Base-by-base conservation (phyloP, 2,113 vertebrate species). In the Garra rufa region DNA sequence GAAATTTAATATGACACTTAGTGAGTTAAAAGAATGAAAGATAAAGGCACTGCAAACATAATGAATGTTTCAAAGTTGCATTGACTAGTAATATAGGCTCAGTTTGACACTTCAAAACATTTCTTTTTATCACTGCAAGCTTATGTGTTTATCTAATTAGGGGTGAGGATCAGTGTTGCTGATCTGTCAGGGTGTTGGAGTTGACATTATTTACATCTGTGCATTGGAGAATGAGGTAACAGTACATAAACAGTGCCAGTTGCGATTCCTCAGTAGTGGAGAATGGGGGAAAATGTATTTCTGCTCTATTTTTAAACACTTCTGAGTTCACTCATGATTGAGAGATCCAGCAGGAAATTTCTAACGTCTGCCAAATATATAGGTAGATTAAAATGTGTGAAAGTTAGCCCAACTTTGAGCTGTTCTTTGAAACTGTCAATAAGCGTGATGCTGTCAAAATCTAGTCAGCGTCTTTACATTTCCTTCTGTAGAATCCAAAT, bases 41-140 rank as follows among this genome's bases (percentile, higher is more conserved):
- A 34, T 50, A 10, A 17, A 17, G 28, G 28, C 19, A 77, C 6
- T n/a, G 75, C 30, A 57, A 77, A 57, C 0, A 5, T n/a, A 57
- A 77, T 41, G 26, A 59, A 76, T 50, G 24, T 55, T 30, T 76
- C 4, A 74, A 34, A 14, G 55, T 78, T 52, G 9, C 24, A 48
- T 75, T 17, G 1, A 9, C 34, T 13, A 71, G 9, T 24, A 75
- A 75, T 75, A 46, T 48, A 34, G 34, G n/a, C 43, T 74, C 10
- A 38, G 75, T 57, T 41, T 57, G 50, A 24, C 28, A 76, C 8
- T 9, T 48, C 71, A 50, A 34, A 76, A 50, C 44, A 75, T 75
- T n/a, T 19, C 8, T 74, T 52, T 73, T 46, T 13, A 76, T 76
- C 10, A 41, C 3, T 76, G 26, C 6, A 13, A 14, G 61, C 24